Conservation (phyloP, 2,888 invertebrate genomes). For the Troglohyphantes excavatus region DNA sequence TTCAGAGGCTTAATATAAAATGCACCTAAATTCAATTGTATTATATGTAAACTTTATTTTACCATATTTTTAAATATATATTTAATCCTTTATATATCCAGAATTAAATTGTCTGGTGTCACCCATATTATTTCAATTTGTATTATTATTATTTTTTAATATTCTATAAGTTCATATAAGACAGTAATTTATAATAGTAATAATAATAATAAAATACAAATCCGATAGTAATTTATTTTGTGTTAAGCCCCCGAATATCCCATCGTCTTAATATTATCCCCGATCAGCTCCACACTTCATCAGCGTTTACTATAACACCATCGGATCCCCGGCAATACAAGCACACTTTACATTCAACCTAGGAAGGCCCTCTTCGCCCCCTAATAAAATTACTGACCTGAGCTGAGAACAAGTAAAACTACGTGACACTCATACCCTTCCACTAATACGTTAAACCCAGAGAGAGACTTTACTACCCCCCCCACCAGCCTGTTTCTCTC, state of each 20-base stretch:
- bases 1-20: too few species aligned
- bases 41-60: too few species aligned
- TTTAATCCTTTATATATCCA: too few species aligned
- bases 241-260: not conserved
- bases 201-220: too few species aligned
- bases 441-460: slow-evolving; percentile 32
- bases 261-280: not conserved
- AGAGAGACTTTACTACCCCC: not conserved
- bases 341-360: not conserved
- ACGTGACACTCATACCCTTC: slow-evolving; percentile 36
- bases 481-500: slow-evolving; percentile 3
- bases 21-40: too few species aligned
- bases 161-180: too few species aligned
- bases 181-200: too few species aligned
- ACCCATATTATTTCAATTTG: too few species aligned
- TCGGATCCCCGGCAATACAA: not conserved
- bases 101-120: too few species aligned
- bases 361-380: not conserved
- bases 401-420: slow-evolving; percentile 16
- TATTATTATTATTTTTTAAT: too few species aligned
- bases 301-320: not conserved
- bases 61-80: too few species aligned
- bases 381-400: not conserved
- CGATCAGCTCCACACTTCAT: not conserved
- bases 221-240: not conserved